Evolutionary conservation across 2,113 vertebrate genomes (phyloP), one percentile per base, ranked within the genome.

Genomic region (Chlorodrepanis virens): DNA sequence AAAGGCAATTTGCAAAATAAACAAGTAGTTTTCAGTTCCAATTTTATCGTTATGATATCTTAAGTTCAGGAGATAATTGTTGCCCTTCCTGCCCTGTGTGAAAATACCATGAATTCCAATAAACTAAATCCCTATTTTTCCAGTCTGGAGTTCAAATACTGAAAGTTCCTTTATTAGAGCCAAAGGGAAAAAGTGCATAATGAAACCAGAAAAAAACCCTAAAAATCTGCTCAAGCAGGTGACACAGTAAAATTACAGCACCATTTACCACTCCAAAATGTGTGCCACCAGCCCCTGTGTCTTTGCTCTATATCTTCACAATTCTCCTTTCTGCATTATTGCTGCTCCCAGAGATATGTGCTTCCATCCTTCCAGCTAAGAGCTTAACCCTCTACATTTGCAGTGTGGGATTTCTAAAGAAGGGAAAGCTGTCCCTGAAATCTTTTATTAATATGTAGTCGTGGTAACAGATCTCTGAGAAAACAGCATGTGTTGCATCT

Each of bases 391-490:
- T 80, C 39, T 77, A 8, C 49, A 40, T 86, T 75, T 83, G 45
- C 35, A 68, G 8, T 31, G 7, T 63, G 93, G 76, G 29, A 49
- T 60, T 78, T 83, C 75, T 90, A 27, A 87, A 67, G 89, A 50
- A 69, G 24, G 28, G 40, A 64, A 60, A 64, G 52, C 28, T 49
- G 33, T 42, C 44, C 69, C 61, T 70, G 75, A 70, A 90, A 95
- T 63, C 40, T 94, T 96, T 86, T 67, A 88, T 80, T 93, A 95
- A 87, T 70, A 67, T 49, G 68, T 70, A 83, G 82, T 64, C 4
- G n/a, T 86, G 70, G 75, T 65, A 94, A 95, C 64, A 83, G 47
- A 89, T 63, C 64, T 89, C 70, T 90, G 92, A 87, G 89, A 52
- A 94, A 96, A 78, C 76, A 80, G 59, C 53, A 28, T 63, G 70